Evolutionary conservation across 2,113 vertebrate genomes (phyloP).

Genomic region (Neogobius melanostomus): DNA sequence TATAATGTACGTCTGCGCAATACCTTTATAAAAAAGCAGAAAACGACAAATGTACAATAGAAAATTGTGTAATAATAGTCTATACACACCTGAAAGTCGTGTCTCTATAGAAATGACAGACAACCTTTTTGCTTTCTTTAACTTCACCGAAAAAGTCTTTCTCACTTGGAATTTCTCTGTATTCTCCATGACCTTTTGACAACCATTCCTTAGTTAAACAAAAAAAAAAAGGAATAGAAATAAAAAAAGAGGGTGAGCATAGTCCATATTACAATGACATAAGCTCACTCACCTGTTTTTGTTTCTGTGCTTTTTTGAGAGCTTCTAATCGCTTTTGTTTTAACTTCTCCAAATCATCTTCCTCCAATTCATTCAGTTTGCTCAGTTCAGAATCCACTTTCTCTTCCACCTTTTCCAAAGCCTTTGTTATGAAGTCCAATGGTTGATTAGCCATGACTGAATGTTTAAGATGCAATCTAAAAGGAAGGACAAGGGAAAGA

Average conservation of each 20-base stretch:
- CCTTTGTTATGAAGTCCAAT: constrained; percentile 84
- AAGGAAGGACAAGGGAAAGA: neutral
- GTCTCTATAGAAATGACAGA: constrained; percentile 97
- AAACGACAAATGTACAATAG: neutral
- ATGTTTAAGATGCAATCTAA: constrained; percentile 3
- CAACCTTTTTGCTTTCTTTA: constrained; percentile 94
- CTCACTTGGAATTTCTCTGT: constrained; percentile 92
- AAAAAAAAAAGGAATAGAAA: neutral
- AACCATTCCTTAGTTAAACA: constrained; percentile 86
- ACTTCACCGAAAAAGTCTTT: constrained; percentile 96
- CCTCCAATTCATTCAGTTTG: constrained; percentile 89
- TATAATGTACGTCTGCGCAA: too few relatives aligned
- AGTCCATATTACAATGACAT: too few relatives aligned
- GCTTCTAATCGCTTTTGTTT: constrained; percentile 90
- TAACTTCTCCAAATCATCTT: constrained; percentile 89
- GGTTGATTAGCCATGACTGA: constrained; percentile 83
- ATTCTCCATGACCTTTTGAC: constrained; percentile 96
- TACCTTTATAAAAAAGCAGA: neutral
- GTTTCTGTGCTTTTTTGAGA: constrained; percentile 91
- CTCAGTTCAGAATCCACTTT: constrained; percentile 88
- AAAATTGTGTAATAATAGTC: neutral
- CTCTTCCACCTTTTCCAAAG: constrained; percentile 90
- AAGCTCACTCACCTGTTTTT: constrained; percentile 86
- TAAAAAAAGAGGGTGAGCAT: neutral
- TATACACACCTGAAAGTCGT: constrained; percentile 87